Base-by-base conservation (phyloP, 2,888 invertebrate genomes). In the Acleris holmiana region DNA sequence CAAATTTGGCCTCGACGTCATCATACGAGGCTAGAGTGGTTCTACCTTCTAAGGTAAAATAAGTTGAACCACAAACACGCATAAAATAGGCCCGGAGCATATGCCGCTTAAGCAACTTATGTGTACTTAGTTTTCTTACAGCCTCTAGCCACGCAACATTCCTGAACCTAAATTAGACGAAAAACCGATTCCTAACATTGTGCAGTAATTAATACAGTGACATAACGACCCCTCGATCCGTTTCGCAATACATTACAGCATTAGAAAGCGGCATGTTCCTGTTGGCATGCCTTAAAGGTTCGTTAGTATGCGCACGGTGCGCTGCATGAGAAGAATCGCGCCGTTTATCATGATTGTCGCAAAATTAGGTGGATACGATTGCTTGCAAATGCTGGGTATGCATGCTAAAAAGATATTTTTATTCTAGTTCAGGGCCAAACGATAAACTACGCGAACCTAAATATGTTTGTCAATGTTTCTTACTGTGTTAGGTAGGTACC, bases 251-350 rank as follows among this genome's bases (percentile, higher is more conserved):
- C 67, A 79, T 91, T 90, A 88, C 90, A 85, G 73, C 85, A 90
- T 86, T 91, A 90, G 91, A 91, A 91, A 91, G 91, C 86, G 74
- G 79, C 76, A 76, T 80, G 86, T 86, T 88, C 89, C 89, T 85
- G 83, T 73, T 84, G 83, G 83, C 85, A 84, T 87, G 76, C 89
- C 78, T 73, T 61, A 61, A 68, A 50, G 18, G 40, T 47, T 40
- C 58, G 55, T 54, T 49, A 44, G 56, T 29, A 60, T 56, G 49
- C 55, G 46, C 17, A 21, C 53, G 15, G 49, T 21, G 59, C n/a
- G 25, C 6, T 58, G 66, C 68, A 66, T 66, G 68, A 44, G 55
- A 44, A 18, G 55, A 55, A 55, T 55, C 21, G 21, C n/a, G 44
- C 8, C 18, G 44, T 55, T 23, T 44, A 55, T 55, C 55, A 55